Base-by-base conservation (phyloP, 2,113 vertebrate genomes). In the Falco punctatus region DNA sequence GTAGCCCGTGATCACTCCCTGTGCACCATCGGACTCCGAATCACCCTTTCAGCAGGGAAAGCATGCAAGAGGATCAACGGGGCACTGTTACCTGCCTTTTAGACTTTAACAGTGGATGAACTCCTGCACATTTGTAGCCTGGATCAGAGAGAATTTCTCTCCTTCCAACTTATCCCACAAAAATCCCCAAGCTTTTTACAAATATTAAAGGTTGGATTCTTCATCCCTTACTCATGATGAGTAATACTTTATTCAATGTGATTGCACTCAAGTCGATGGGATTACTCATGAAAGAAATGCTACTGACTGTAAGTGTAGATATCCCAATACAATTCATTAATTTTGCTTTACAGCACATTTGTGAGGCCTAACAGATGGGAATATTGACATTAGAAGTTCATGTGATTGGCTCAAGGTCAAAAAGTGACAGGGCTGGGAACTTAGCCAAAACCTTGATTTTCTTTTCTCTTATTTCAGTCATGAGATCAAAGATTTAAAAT, bases 341-440 rank as follows among this genome's bases (percentile, higher is more conserved):
- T 96, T 96, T 90, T 90, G 14, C 74, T 91, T 88, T 93, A 89
- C 42, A 11, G 15, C 18, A 13, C 78, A 66, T 85, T 86, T 81
- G 71, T 23, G 81, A 91, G 59, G 46, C 59, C 92, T 90, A 96
- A 74, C 95, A 97, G 91, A 96, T 95, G 94, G 93, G 74, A 85
- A 83, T 96, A 93, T 89, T 91, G 96, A 95, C 96, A 91, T 80
- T 55, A 95, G 89, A 91, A 96, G 95, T 96, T 92, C 84, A 71
- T 71, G 78, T 35, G 91, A 78, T 91, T 91, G 91, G 91, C 91
- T 96, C 58, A 92, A 96, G 95, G 95, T 96, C 92, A 95, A 72
- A 61, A 89, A 95, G 78, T 78, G 89, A 73, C 84, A 72, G 73
- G 58, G n/a, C 86, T 95, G 97, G 96, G 92, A 97, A 24, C 26